A percentile compares a stretch with the other conserved stretches of the same genome.
phyloP scores from a whole-genome alignment of 2,113 vertebrate species.

The Isichthys henryi region DNA sequence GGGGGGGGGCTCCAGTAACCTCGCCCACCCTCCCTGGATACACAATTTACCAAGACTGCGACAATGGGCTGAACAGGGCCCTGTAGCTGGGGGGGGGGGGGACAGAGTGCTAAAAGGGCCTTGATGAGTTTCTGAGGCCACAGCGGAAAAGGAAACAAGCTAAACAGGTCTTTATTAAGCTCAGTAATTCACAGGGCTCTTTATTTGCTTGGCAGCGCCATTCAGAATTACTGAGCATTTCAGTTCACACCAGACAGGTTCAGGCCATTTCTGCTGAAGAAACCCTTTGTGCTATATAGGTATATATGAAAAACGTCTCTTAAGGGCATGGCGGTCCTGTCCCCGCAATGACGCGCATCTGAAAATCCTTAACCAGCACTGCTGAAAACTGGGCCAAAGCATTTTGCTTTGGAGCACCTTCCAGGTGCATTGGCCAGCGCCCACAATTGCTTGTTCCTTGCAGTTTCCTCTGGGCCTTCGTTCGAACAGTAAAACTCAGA shows the following conservation, averaged over 20 bases:
- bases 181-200: not conserved
- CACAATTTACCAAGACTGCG: slow-evolving; percentile 66
- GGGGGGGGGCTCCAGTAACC: slow-evolving; percentile 45
- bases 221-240: not conserved
- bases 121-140: not conserved
- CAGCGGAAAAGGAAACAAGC: not conserved
- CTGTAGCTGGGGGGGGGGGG: slow-evolving; percentile 53
- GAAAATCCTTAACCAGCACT: not conserved
- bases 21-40: slow-evolving; percentile 61
- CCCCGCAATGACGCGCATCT: not conserved
- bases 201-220: not conserved
- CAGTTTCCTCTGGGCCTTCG: not conserved
- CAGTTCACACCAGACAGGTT: not conserved
- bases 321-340: not conserved
- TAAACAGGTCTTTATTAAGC: not conserved
- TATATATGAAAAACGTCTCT: not conserved
- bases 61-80: slow-evolving; percentile 46
- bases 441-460: not conserved
- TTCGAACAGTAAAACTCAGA: not conserved
- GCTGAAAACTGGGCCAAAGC: not conserved
- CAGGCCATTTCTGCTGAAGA: not conserved
- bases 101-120: not conserved
- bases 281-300: not conserved
- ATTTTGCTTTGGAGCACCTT: not conserved
- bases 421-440: not conserved